Evolutionary conservation across 1,140 invertebrate genomes (phyloP).

Genomic region (Trichogramma pretiosum): DNA sequence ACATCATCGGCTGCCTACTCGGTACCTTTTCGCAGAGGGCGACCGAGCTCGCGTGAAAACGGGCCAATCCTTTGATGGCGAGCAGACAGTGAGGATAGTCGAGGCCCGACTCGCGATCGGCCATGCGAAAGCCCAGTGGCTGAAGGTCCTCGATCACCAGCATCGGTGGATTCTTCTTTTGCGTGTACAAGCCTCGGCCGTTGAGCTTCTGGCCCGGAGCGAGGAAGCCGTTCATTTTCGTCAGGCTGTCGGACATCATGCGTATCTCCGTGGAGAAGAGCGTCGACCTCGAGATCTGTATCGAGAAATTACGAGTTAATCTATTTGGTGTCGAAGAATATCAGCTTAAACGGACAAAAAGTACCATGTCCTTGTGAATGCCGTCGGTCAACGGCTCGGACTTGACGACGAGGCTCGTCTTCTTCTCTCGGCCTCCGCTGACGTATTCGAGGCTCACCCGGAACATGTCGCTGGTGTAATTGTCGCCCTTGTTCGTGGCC

Average conservation of each 20-base stretch:
- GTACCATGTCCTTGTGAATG: conserved; percentile 25
- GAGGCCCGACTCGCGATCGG: conserved; percentile 44
- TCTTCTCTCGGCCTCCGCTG: conserved; percentile 19
- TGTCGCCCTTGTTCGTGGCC: conserved; percentile 42
- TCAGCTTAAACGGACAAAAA: too few species aligned
- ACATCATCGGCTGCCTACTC: not conserved
- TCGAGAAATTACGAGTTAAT: conserved; percentile 7
- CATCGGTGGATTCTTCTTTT: conserved; percentile 33
- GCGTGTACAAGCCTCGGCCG: conserved; percentile 30
- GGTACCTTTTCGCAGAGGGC: conserved; percentile 45
- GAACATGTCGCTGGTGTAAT: conserved; percentile 44
- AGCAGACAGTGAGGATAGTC: conserved; percentile 44
- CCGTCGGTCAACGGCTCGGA: conserved; percentile 28
- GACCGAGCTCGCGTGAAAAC: conserved; percentile 50
- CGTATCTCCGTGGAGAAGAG: conserved; percentile 36
- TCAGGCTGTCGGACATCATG: conserved; percentile 34
- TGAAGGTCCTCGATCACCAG: conserved; percentile 49
- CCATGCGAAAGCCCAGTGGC: conserved; percentile 48
- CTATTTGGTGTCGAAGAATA: too few species aligned
- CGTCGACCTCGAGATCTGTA: conserved; percentile 24
- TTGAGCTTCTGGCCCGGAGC: conserved; percentile 16
- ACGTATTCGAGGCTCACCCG: conserved; percentile 28
- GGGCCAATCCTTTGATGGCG: conserved; percentile 48
- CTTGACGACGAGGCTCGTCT: conserved; percentile 33
- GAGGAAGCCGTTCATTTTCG: conserved; percentile 34